Base-by-base conservation (phyloP, 30 jellyfish, hydroid and myxozoan genomes). In the Hydractinia echinata region DNA sequence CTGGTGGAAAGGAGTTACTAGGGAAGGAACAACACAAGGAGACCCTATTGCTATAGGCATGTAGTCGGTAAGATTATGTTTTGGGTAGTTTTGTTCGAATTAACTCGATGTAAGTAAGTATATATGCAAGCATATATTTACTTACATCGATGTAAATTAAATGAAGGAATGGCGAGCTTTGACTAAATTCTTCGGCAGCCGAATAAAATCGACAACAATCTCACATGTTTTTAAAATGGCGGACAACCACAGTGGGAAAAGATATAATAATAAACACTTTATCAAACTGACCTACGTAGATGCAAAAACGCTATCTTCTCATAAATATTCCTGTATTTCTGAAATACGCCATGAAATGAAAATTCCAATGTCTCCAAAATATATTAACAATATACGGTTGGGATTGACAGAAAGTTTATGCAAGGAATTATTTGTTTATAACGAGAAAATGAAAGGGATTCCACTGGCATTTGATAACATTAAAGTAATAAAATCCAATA, bases 381-480 rank as follows among this genome's bases (percentile, higher is more conserved):
- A 20, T 54, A 77, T 77, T 21, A 19, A 49, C 7, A 77, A 66
- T 58, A 54, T 77, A 18, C 79, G 76, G 10, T 14, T 8, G 44
- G 85, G 85, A 30, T 61, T 77, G 82, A 77, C 55, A 77, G 85
- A 77, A 54, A 49, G 61, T 9, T 15, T 77, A 15, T 53, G 60
- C 20, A 77, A 77, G 7, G 79, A 54, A 11, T 82, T 77, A 10
- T 77, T 77, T 77, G 78, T 54, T 10, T 77, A 77, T 30, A 55
- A 77, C 21, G 30, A 8, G 52, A 77, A 66, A 30, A 13, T 77
- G 55, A 77, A 77, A 20, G 85, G 85, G 8, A 79, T 77, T n/a
- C 85, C 85, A 10, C 19, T 77, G 18, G 85, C 85, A 14, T 77
- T 54, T 54, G 85, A 66, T 21, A 77, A 60, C 55, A 77, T 77